phyloP scores from a whole-genome alignment of 2,113 vertebrate genomes.

The Megatriorchis doriae region DNA sequence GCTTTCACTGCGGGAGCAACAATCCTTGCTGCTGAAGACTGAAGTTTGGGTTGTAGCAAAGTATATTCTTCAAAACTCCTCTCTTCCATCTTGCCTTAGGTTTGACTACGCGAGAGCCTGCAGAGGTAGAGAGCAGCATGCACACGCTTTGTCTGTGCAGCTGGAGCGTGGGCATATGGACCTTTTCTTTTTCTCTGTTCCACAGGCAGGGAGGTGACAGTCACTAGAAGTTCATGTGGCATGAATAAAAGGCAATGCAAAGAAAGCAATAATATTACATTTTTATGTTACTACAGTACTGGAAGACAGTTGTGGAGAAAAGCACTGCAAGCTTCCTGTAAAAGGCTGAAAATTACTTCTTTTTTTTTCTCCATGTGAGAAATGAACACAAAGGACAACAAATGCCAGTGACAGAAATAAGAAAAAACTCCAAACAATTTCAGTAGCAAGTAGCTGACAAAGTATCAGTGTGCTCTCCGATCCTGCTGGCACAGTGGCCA shows the following conservation, averaged over 20 bases:
- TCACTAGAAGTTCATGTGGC: not conserved
- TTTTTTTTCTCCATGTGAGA: not conserved
- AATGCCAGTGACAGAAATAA: not conserved
- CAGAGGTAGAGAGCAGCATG: not conserved
- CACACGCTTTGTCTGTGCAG: not conserved
- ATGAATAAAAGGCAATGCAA: not conserved
- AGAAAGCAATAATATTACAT: not conserved
- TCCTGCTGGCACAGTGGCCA: not conserved
- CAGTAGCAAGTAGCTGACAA: not conserved
- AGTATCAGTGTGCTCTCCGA: not conserved
- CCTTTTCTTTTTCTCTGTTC: not conserved
- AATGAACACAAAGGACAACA: not conserved
- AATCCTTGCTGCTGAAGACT: not conserved
- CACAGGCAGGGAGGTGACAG: not conserved
- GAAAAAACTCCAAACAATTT: not conserved
- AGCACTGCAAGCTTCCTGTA: not conserved
- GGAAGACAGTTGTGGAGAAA: not conserved
- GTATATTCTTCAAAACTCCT: not conserved
- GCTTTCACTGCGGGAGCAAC: not conserved
- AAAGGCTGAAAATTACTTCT: not conserved
- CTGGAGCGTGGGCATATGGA: fast-evolving
- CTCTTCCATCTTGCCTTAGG: not conserved
- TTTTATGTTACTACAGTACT: not conserved
- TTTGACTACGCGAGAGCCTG: not conserved
- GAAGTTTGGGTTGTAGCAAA: not conserved